Conservation (phyloP, 2,888 invertebrate genomes). For the Helobdella robusta region DNA sequence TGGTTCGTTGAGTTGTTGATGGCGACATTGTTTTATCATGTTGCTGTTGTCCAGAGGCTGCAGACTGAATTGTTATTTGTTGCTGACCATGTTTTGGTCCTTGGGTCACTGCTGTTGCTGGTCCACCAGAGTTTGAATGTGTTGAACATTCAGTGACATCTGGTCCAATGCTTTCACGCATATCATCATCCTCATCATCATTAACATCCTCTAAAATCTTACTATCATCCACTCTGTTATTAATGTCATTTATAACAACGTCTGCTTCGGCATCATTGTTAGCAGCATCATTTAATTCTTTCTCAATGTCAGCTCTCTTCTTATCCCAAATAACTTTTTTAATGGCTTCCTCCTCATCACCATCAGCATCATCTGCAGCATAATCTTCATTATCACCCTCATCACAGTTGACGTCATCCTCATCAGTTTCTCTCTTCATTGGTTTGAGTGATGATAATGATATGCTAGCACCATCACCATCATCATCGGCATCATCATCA, state of each 20-base stretch:
- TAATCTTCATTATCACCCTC: background rate
- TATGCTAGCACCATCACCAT: background rate
- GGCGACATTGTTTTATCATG: no score
- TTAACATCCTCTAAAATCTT: background rate
- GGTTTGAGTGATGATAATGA: no score
- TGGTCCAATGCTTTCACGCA: background rate
- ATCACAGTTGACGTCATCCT: no score
- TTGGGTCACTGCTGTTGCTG: no score
- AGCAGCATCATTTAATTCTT: background rate
- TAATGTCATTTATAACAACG: background rate
- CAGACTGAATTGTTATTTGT: no score
- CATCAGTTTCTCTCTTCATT: no score
- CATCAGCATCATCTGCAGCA: background rate
- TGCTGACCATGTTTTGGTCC: no score
- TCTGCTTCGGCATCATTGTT: background rate
- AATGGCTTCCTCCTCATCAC: background rate
- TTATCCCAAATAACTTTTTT: background rate
- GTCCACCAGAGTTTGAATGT: no score
- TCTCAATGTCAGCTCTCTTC: background rate
- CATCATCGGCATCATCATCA: background rate
- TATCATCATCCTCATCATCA: background rate
- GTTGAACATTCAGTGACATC: no score
- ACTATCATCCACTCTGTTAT: background rate
- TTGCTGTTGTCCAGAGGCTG: no score
- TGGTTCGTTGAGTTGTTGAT: no score